A percentile compares a stretch with the other conserved stretches of the same genome.
Conservation (phyloP, 2,113 vertebrate genomes). For the Nyctereutes procyonoides region DNA sequence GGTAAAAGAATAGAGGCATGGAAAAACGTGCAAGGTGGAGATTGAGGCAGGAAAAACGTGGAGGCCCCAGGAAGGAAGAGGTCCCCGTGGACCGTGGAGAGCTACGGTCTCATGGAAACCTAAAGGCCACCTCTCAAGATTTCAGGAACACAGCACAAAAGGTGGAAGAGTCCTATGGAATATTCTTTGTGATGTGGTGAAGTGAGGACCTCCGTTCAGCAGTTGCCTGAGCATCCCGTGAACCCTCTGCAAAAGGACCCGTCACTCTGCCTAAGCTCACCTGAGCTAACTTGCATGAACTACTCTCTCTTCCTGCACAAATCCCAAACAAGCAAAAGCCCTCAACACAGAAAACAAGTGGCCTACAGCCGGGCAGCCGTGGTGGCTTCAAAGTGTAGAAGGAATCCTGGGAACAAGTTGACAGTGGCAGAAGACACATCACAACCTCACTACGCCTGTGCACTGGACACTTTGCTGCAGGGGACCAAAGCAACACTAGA, state of each 20-base stretch:
- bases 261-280: not conserved
- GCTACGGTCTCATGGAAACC: not conserved
- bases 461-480: not conserved
- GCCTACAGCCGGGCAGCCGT: not conserved
- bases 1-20: not conserved
- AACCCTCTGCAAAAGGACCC: not conserved
- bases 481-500: not conserved
- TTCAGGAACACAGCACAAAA: not conserved
- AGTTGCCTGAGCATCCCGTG: rapidly evolving
- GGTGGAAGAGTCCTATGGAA: not conserved
- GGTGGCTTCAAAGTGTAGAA: not conserved
- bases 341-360: not conserved
- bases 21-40: not conserved
- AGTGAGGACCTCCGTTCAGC: rapidly evolving
- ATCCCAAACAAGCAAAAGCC: not conserved
- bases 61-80: not conserved
- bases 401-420: not conserved
- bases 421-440: not conserved
- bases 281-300: not conserved
- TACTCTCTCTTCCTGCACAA: not conserved
- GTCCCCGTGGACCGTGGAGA: not conserved
- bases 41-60: not conserved
- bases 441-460: rapidly evolving
- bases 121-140: not conserved
- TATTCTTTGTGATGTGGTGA: not conserved